phyloP scores from a whole-genome alignment of 1,140 invertebrate species.

The Pararge aegeria region DNA sequence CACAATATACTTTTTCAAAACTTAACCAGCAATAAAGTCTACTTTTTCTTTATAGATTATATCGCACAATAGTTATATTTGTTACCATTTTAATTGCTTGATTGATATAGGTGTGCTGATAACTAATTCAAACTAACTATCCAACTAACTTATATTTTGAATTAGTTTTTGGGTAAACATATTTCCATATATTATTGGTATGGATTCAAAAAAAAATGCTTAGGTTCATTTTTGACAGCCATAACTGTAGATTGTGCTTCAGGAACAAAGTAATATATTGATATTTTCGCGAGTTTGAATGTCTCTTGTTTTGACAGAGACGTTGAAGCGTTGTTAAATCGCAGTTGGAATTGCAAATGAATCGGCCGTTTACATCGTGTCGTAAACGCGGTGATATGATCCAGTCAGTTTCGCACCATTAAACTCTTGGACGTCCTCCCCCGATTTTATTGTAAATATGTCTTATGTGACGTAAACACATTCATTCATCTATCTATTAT shows the following conservation, averaged over 20 bases:
- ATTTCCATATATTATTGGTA: too few species aligned
- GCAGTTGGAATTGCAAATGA: constrained; percentile 78
- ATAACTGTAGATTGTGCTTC: neutral
- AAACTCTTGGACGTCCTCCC: constrained; percentile 65
- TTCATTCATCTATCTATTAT: constrained; percentile 20
- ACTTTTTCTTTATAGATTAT: too few species aligned
- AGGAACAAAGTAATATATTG: neutral
- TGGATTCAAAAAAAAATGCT: too few species aligned
- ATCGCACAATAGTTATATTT: too few species aligned
- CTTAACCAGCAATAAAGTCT: too few species aligned
- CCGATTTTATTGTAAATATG: constrained; percentile 62
- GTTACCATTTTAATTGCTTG: too few species aligned
- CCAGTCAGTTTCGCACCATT: constrained; percentile 78
- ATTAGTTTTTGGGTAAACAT: too few species aligned
- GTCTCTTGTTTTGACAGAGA: constrained; percentile 34
- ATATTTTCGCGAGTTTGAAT: neutral
- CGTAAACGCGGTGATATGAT: constrained; percentile 77
- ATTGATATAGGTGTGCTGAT: too few species aligned
- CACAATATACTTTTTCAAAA: too few species aligned
- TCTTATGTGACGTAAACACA: constrained; percentile 46
- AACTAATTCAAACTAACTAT: too few species aligned
- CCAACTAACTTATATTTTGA: too few species aligned
- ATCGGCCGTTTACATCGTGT: constrained; percentile 73
- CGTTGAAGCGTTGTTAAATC: constrained; percentile 51
- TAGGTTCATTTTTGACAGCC: too few species aligned